Evolutionary conservation across 2,113 vertebrate genomes (phyloP).

Genomic region (Garra rufa): DNA sequence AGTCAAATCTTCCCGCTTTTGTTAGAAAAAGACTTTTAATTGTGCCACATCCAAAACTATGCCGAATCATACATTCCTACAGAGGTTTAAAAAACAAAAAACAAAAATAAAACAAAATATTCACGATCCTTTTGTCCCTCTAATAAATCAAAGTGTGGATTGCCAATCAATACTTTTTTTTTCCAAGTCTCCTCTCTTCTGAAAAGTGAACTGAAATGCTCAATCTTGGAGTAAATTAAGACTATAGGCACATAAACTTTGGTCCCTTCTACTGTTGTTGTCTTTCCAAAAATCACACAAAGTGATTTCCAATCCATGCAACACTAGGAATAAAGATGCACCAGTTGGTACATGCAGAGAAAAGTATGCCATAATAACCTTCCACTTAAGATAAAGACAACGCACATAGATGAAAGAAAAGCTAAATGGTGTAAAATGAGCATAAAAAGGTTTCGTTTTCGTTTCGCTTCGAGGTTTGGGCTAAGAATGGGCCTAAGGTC

Average conservation of each 20-base stretch:
- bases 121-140: not conserved
- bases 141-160: not conserved
- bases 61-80: constrained; percentile 90
- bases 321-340: constrained; percentile 70
- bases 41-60: constrained; percentile 89
- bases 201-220: constrained; percentile 68
- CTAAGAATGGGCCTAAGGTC: constrained; percentile 1
- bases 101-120: constrained; percentile 81
- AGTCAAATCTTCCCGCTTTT: constrained; percentile 84
- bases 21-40: constrained; percentile 94
- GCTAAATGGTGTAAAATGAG: not conserved
- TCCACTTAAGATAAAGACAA: constrained; percentile 82
- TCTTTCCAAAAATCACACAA: constrained; percentile 64
- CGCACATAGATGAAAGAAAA: not conserved
- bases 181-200: constrained; percentile 55
- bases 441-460: not conserved
- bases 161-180: not conserved
- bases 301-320: constrained; percentile 86
- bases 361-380: constrained; percentile 84
- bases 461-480: too few relatives aligned
- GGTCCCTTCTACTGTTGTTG: constrained; percentile 89
- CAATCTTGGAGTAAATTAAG: constrained; percentile 83
- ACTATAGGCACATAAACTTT: constrained; percentile 99
- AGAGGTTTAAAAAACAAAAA: constrained; percentile 82
- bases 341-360: constrained; percentile 80